A percentile compares a stretch with the other conserved stretches of the same genome.
Conservation (phyloP, 2,113 vertebrate genomes). For the Heterotis niloticus region DNA sequence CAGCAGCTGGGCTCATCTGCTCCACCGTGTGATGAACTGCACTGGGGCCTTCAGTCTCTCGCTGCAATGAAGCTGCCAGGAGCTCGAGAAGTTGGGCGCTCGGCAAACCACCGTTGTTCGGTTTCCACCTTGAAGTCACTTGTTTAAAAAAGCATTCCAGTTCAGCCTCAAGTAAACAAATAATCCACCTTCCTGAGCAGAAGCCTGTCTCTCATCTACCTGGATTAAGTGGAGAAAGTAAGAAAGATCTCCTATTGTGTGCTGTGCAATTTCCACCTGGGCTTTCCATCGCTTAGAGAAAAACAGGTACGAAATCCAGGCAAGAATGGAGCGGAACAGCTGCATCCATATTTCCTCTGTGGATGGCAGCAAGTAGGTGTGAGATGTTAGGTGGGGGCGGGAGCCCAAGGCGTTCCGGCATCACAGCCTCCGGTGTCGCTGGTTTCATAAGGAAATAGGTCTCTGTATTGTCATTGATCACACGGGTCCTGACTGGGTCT, state of each 20-base stretch:
- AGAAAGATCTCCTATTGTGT: slow-evolving; percentile 67
- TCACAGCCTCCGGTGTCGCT: slow-evolving; percentile 26
- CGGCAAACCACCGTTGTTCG: too few species aligned
- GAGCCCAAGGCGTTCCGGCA: slow-evolving; percentile 39
- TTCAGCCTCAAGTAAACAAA: too few species aligned
- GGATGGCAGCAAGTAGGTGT: slow-evolving; percentile 5
- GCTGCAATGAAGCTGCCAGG: too few species aligned
- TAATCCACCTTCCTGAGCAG: slow-evolving; percentile 58
- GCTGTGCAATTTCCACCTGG: slow-evolving; percentile 33
- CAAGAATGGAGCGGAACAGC: slow-evolving; percentile 28
- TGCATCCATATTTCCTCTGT: not conserved
- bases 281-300: slow-evolving; percentile 38
- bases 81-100: too few species aligned
- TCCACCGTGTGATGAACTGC: too few species aligned
- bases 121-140: too few species aligned
- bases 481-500: slow-evolving; percentile 34
- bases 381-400: slow-evolving; percentile 5
- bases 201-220: slow-evolving; percentile 64
- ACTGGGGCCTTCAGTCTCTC: too few species aligned
- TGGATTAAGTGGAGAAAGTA: slow-evolving; percentile 56
- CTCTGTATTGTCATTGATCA: slow-evolving; percentile 37
- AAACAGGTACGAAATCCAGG: slow-evolving; percentile 38
- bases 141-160: too few species aligned
- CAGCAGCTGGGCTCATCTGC: too few species aligned
- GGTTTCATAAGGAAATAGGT: slow-evolving; percentile 49